Conservation (phyloP, 2,113 vertebrate species). For the Prionailurus viverrinus region DNA sequence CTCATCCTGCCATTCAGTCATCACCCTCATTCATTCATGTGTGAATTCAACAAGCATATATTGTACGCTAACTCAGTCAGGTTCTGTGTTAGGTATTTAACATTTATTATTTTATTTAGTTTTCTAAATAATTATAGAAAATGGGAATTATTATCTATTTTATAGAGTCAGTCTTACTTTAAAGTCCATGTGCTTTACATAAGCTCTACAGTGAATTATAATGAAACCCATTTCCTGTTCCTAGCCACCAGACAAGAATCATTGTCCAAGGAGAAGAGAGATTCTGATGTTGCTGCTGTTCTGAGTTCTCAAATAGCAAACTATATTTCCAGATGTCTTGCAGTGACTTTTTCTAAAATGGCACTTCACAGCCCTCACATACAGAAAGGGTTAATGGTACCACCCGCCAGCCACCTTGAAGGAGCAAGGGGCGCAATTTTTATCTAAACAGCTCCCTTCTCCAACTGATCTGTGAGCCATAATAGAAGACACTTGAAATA, state of each 20-base stretch:
- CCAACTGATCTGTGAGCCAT: not conserved
- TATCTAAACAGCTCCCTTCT: slow-evolving; percentile 2
- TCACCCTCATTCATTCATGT: not conserved
- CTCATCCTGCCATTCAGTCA: not conserved
- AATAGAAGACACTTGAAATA: not conserved
- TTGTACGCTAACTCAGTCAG: not conserved
- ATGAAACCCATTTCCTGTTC: slow-evolving; percentile 44
- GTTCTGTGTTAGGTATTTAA: not conserved
- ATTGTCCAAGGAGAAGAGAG: slow-evolving; percentile 51
- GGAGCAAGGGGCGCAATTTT: not conserved
- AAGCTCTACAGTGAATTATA: slow-evolving; percentile 7
- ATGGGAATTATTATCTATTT: slow-evolving; percentile 31
- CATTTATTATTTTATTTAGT: slow-evolving; percentile 46
- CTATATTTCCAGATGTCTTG: slow-evolving; percentile 39
- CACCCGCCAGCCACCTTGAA: not conserved
- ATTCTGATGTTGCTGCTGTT: slow-evolving; percentile 12
- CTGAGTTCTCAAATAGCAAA: slow-evolving; percentile 55
- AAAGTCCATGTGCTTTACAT: slow-evolving; percentile 46
- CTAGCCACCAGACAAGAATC: slow-evolving; percentile 30
- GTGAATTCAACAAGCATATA: slow-evolving; percentile 54
- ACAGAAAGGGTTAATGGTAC: not conserved
- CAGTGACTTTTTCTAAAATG: not conserved
- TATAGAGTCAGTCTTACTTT: slow-evolving; percentile 45
- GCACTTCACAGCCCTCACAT: not conserved
- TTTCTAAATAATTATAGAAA: not conserved